phyloP scores from a whole-genome alignment of 2,797 vertebrate genomes.

The Spinibarbus caldwelli region DNA sequence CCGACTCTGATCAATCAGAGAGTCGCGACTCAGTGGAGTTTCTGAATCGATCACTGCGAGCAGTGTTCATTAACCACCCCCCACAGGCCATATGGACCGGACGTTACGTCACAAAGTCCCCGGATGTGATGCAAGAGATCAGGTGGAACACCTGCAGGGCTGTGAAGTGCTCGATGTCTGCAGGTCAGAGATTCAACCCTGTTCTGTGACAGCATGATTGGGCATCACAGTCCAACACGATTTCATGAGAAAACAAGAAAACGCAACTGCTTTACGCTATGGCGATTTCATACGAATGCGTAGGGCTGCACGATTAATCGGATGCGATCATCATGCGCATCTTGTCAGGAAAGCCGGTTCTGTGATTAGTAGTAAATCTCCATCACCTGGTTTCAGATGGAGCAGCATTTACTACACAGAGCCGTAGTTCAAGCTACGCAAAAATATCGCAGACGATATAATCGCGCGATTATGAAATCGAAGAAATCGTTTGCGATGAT shows the following conservation, averaged over 20 bases:
- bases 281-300: not conserved
- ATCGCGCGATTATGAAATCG: no score
- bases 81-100: conserved; percentile 76
- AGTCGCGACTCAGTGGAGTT: conserved; percentile 61
- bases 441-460: no score
- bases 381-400: no score
- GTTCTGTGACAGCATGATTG: not conserved
- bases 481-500: no score
- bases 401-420: no score
- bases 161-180: conserved; percentile 68
- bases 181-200: conserved; percentile 62
- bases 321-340: no score
- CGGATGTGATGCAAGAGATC: conserved; percentile 65
- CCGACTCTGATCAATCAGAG: conserved; percentile 61
- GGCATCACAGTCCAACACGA: not conserved
- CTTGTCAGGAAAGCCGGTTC: no score
- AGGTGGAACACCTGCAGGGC: conserved; percentile 73
- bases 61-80: conserved; percentile 73
- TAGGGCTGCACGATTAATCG: no score
- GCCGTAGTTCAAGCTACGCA: no score
- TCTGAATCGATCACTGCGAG: conserved; percentile 71
- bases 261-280: not conserved
- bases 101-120: conserved; percentile 69
- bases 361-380: no score
- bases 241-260: not conserved